Base-by-base conservation (phyloP, 2,797 vertebrate species). In the Hoplostethus atlanticus region DNA sequence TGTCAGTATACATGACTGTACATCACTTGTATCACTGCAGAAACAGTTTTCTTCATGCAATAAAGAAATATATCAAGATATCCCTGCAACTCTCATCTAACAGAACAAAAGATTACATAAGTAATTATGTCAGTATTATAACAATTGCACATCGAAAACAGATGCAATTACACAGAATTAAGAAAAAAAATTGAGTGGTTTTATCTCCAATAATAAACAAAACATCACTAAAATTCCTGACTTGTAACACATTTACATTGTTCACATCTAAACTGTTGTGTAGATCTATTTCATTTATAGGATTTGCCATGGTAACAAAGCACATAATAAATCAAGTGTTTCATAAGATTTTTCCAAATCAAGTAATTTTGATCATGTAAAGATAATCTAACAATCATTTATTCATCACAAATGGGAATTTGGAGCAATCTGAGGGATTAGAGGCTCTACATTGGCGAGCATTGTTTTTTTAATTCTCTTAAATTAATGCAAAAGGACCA, bases 21-120 rank as follows among this genome's bases (percentile, higher is more conserved):
- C 93, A 93, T 95, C 94, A 94, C 89, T 88, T 93, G 90, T 90
- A 90, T 95, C 93, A 94, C 94, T 88, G 93, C 93, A 94, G 91
- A 93, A 96, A 95, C 90, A 83, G 70, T 80, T 78, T 46, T 91
- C 87, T 95, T 94, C 95, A 96, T 96, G 95, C 95, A 96, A 95
- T 92, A 89, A 94, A 94, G 81, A 93, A 94, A 93, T 90, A 87
- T 91, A 92, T 92, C 89, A 94, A 89, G 86, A 94, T 93, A 94
- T 91, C 91, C 89, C 84, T 87, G 92, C 93, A 90, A 91, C 91
- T 93, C 87, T 83, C 94, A 93, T 79, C 89, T 90, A 91, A 80
- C 46, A 84, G 89, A 90, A 92, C 76, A 80, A 84, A 81, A 70
- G 79, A 88, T 84, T 85, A 89, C 84, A 88, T 6, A 60, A 84